These are phyloP conservation scores for Limenitis camilla DNA, from an alignment of 2,888 invertebrate genomes.

Conservation along the genomic window DNA sequence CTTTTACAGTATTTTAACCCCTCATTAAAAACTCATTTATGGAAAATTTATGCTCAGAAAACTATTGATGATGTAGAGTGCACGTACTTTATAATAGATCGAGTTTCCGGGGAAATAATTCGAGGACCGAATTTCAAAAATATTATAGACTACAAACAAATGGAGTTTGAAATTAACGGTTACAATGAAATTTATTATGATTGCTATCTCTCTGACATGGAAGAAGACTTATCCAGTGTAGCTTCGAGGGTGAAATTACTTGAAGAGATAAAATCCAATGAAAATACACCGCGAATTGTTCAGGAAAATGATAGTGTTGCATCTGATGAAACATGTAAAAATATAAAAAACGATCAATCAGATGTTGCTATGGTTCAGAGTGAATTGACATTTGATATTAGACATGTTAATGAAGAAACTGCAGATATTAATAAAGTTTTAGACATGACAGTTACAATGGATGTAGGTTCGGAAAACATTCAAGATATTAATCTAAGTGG, in stretches of 20 bases:
- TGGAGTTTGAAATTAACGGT: constrained; percentile 61
- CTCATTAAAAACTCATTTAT: constrained; percentile 45
- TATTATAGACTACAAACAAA: constrained; percentile 56
- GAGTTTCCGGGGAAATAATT: constrained; percentile 58
- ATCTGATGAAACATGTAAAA: constrained; percentile 9
- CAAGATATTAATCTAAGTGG: not conserved
- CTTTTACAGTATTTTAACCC: constrained; percentile 64
- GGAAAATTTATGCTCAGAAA: constrained; percentile 58
- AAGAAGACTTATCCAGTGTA: constrained; percentile 52
- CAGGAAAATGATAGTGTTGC: constrained; percentile 27
- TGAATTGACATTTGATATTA: constrained; percentile 13
- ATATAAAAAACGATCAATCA: constrained; percentile 15
- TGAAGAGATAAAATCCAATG: constrained; percentile 45
- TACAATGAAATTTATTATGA: constrained; percentile 61
- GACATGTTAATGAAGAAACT: constrained; percentile 4
- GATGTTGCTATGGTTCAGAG: constrained; percentile 7
- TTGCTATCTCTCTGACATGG: constrained; percentile 44
- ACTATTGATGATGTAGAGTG: constrained; percentile 39
- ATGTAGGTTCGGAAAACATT: not conserved
- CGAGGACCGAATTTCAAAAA: constrained; percentile 58
- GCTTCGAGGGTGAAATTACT: constrained; percentile 55
- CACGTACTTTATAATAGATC: constrained; percentile 55
- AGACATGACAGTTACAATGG: constrained; percentile 1
- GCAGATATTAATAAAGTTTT: not conserved
- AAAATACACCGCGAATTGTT: constrained; percentile 38